These are phyloP conservation scores for Trichonephila clavata DNA, from an alignment of 1,140 invertebrate genomes.

Conservation along the genomic window DNA sequence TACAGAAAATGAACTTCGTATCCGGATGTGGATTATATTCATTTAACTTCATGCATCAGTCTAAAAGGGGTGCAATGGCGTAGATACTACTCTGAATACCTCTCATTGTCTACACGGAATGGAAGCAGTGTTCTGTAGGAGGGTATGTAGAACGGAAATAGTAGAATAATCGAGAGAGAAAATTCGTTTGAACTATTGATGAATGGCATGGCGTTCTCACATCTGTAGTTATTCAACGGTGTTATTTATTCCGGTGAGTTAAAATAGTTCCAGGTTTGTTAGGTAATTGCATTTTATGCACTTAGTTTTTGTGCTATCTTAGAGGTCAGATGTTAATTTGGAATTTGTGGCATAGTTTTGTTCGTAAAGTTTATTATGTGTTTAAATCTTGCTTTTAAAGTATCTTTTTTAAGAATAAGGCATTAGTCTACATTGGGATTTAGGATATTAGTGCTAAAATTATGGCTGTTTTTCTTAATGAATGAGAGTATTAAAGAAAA, in stretches of 20 bases:
- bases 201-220: background rate
- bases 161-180: background rate
- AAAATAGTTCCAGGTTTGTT: background rate
- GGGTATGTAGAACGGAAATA: background rate
- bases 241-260: background rate
- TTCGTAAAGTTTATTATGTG: no score
- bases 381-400: no score
- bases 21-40: conserved; percentile 31
- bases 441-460: no score
- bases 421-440: no score
- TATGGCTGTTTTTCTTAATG: no score
- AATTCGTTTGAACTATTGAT: conserved; percentile 7
- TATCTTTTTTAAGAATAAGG: no score
- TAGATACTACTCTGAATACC: conserved; percentile 35
- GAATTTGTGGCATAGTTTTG: no score
- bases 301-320: no score
- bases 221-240: background rate
- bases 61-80: background rate
- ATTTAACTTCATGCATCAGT: conserved; percentile 6
- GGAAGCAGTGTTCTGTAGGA: background rate
- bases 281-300: background rate
- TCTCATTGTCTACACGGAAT: conserved; percentile 42
- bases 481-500: no score
- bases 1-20: conserved; percentile 51
- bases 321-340: no score